Evolutionary conservation across 2,797 vertebrate species (phyloP).

Genomic region (Tarsius wallacei): DNA sequence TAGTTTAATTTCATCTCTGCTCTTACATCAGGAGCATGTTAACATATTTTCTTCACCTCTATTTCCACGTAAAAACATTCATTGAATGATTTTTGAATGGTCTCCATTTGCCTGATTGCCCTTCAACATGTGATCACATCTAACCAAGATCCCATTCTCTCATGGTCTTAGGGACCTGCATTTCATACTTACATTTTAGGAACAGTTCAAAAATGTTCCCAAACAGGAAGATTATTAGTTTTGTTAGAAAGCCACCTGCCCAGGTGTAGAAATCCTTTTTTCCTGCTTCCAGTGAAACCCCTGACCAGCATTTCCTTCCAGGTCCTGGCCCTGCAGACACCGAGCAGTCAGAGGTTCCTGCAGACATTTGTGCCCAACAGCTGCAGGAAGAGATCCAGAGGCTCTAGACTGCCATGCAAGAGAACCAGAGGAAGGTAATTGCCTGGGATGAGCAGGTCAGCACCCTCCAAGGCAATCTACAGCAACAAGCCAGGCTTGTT

Average conservation of each 20-base stretch:
- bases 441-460: too few relatives aligned
- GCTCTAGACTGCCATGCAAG: constrained; percentile 81
- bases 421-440: constrained; percentile 84
- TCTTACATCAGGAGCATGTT: not conserved
- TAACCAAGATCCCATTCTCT: not conserved
- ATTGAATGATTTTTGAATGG: constrained; percentile 33
- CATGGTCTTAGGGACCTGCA: not conserved
- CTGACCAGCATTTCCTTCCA: accelerated
- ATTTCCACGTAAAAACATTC: not conserved
- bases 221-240: not conserved
- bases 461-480: constrained; percentile 80
- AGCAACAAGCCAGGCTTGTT: constrained; percentile 84
- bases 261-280: not conserved
- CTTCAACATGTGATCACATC: not conserved
- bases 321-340: not conserved
- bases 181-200: not conserved
- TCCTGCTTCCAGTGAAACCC: not conserved
- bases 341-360: not conserved
- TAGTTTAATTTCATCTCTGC: not conserved
- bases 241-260: not conserved
- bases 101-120: not conserved
- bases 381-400: constrained; percentile 88
- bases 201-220: not conserved
- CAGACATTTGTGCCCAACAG: constrained; percentile 68
- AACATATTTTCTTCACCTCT: not conserved